A percentile compares a stretch with the other conserved stretches of the same genome.
These are phyloP conservation scores for Echinometra lucunter DNA, from an alignment of 53 echinoderm and acorn worm species.

Conservation along the genomic window DNA sequence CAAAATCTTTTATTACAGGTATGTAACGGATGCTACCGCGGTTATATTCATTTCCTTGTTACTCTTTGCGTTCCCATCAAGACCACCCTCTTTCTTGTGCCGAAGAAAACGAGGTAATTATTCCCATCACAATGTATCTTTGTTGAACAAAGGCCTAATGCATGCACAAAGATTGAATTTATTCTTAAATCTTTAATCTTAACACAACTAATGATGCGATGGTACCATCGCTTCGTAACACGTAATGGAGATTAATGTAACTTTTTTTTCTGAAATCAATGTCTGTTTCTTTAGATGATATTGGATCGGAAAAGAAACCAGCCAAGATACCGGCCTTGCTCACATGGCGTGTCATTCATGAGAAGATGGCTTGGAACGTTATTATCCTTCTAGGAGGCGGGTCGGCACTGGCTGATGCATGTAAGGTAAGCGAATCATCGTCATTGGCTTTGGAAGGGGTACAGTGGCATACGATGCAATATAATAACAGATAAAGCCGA, in stretches of 20 bases:
- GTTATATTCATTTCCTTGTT: slow-evolving; percentile 82
- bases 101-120: slow-evolving; percentile 49
- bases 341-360: slow-evolving; percentile 81
- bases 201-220: no score
- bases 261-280: not conserved
- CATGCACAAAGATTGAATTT: not conserved
- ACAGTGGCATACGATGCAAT: no score
- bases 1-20: slow-evolving; percentile 64
- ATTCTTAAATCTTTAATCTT: no score
- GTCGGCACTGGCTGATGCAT: slow-evolving; percentile 90
- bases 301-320: slow-evolving; percentile 25
- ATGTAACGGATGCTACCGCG: slow-evolving; percentile 88
- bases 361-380: slow-evolving; percentile 96
- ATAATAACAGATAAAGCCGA: no score
- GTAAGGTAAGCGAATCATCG: slow-evolving; percentile 76
- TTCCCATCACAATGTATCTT: not conserved
- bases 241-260: not conserved
- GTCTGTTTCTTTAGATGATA: not conserved
- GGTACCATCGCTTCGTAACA: no score
- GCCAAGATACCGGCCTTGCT: slow-evolving; percentile 78
- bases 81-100: slow-evolving; percentile 81
- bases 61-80: slow-evolving; percentile 85
- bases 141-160: not conserved
- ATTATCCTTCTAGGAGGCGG: slow-evolving; percentile 93
- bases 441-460: no score